phyloP scores from a whole-genome alignment of 2,113 vertebrate genomes.

The Eudyptes chrysolophus region DNA sequence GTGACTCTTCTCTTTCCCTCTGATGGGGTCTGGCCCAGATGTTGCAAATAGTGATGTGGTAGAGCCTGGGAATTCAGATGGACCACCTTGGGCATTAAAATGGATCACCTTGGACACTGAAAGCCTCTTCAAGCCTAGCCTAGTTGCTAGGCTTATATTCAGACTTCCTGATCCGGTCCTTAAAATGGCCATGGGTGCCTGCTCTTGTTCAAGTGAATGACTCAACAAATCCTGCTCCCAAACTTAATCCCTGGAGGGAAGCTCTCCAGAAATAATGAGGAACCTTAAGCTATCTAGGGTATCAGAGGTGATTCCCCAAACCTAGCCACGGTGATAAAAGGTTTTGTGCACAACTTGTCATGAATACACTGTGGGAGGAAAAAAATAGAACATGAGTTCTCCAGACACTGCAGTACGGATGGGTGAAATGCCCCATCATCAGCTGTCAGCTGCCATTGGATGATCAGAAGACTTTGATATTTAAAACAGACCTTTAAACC shows the following conservation, averaged over 20 bases:
- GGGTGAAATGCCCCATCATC: not conserved
- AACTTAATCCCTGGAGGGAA: not conserved
- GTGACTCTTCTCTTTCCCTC: not conserved
- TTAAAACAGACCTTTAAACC: conserved; percentile 41
- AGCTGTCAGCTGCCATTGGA: not conserved
- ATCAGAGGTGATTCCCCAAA: not conserved
- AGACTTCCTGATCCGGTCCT: not conserved
- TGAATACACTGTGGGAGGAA: not conserved
- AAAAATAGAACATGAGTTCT: not conserved
- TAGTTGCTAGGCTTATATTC: not conserved
- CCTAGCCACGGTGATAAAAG: not conserved
- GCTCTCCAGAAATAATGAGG: not conserved
- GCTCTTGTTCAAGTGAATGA: not conserved
- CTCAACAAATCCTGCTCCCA: not conserved
- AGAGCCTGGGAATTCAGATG: not conserved
- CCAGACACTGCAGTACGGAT: not conserved
- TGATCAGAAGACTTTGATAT: conserved; percentile 36
- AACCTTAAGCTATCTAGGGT: not conserved
- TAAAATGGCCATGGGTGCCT: not conserved
- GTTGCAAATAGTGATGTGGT: not conserved
- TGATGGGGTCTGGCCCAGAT: not conserved
- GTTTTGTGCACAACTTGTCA: not conserved
- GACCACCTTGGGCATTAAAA: not conserved
- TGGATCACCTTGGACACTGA: not conserved
- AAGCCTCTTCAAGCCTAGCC: not conserved